Conservation (phyloP, 1,140 invertebrate species). For the Calliphora vicina region DNA sequence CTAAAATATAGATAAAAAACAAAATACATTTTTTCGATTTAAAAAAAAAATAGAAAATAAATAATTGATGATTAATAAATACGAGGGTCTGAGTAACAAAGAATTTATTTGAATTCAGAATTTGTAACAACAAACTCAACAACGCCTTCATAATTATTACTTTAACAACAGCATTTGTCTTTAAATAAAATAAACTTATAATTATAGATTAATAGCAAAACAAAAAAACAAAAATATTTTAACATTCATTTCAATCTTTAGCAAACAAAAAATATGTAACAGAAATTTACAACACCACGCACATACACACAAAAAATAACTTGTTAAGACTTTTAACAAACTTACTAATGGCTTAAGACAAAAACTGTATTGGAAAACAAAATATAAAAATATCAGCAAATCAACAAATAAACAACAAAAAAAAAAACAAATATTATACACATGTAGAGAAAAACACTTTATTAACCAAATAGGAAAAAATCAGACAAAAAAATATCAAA, state of each 20-base stretch:
- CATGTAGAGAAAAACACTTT: slow-evolving; percentile 1
- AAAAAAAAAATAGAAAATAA: background rate
- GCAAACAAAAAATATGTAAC: background rate
- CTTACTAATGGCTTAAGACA: background rate
- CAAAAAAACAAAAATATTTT: background rate
- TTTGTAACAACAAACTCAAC: background rate
- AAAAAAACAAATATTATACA: background rate
- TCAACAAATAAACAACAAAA: background rate
- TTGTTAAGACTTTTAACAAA: background rate
- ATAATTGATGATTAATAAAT: background rate
- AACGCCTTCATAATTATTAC: background rate
- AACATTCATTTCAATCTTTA: background rate
- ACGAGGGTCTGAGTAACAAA: background rate
- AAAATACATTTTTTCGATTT: background rate
- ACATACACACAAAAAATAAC: background rate
- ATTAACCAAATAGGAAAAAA: background rate
- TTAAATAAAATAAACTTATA: background rate
- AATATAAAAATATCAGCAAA: background rate
- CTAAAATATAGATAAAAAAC: background rate
- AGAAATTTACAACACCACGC: background rate
- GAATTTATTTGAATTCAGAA: too few relatives aligned
- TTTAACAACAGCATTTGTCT: too few relatives aligned
- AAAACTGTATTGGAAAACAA: background rate
- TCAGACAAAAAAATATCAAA: too few relatives aligned
- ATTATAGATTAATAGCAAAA: background rate